Evolutionary conservation across 1,140 invertebrate genomes (phyloP).

Genomic region (Hirudo medicinalis): DNA sequence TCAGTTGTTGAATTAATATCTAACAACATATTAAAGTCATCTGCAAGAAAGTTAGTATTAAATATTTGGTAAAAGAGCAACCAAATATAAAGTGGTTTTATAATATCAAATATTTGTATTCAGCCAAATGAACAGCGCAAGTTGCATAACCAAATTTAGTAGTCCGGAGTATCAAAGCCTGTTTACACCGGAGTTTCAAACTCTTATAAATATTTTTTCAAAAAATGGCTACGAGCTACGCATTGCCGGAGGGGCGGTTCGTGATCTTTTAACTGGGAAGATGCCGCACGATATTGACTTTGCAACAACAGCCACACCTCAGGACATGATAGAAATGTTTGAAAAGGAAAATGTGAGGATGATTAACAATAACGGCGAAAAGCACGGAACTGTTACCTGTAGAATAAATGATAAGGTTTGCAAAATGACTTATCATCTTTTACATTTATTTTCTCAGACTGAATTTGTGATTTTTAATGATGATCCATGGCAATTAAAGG

Average conservation of each 20-base stretch:
- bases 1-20: no score
- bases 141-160: conserved; percentile 41
- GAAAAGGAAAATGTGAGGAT: conserved; percentile 67
- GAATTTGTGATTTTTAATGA: background rate
- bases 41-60: no score
- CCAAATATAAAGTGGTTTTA: no score
- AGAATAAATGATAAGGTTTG: conserved; percentile 87
- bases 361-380: conserved; percentile 85
- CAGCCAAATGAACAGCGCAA: conserved; percentile 24
- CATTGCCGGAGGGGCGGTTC: conserved; percentile 81
- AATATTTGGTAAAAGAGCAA: no score
- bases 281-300: conserved; percentile 87
- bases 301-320: conserved; percentile 88
- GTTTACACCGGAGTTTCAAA: conserved; percentile 64
- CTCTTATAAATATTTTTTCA: conserved; percentile 58
- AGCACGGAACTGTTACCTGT: conserved; percentile 94
- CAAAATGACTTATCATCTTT: conserved; percentile 44
- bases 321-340: conserved; percentile 92
- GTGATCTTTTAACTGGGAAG: conserved; percentile 79
- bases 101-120: no score
- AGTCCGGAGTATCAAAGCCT: conserved; percentile 54
- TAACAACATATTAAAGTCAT: no score
- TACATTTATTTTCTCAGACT: background rate
- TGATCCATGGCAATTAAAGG: conserved; percentile 24
- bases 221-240: conserved; percentile 72